Percentiles rank a stretch among this genome's conserved stretches.
These are phyloP conservation scores for Botrylloides violaceus DNA, from an alignment of 23 tunicate genomes.

Conservation along the genomic window DNA sequence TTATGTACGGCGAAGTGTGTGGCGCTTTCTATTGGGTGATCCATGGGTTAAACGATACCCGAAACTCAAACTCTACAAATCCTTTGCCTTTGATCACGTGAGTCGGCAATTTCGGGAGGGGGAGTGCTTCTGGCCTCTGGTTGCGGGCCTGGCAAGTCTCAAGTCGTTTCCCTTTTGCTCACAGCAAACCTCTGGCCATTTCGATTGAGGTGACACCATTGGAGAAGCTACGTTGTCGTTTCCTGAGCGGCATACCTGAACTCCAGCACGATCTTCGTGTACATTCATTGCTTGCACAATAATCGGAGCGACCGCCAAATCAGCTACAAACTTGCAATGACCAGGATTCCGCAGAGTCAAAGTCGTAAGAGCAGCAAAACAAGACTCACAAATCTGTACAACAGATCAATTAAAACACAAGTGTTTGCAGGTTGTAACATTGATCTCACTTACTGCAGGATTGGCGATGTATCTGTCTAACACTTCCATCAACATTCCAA, in stretches of 20 bases:
- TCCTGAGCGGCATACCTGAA: conserved; percentile 74
- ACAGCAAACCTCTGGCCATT: no score
- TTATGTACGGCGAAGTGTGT: no score
- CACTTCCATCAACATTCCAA: conserved; percentile 33
- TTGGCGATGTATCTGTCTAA: conserved; percentile 32
- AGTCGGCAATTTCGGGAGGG: no score
- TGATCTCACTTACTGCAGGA: conserved; percentile 54
- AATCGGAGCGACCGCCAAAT: conserved; percentile 43
- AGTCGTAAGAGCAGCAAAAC: conserved; percentile 62
- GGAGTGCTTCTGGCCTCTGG: no score
- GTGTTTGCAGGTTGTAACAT: background rate
- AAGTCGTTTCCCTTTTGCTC: no score
- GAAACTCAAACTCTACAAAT: no score
- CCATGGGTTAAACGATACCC: no score
- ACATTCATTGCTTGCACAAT: conserved; percentile 56
- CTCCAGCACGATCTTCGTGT: conserved; percentile 58
- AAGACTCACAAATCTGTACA: conserved; percentile 70
- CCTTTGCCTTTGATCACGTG: no score
- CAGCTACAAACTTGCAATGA: conserved; percentile 75
- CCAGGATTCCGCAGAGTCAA: conserved; percentile 53
- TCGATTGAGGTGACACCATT: no score
- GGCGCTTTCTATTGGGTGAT: no score
- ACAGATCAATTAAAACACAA: background rate
- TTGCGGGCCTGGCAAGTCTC: no score
- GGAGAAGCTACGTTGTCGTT: no score